Percentiles rank a stretch among this genome's conserved stretches.
Conservation (phyloP, 2,797 vertebrate species). For the Taenioides sp. region DNA sequence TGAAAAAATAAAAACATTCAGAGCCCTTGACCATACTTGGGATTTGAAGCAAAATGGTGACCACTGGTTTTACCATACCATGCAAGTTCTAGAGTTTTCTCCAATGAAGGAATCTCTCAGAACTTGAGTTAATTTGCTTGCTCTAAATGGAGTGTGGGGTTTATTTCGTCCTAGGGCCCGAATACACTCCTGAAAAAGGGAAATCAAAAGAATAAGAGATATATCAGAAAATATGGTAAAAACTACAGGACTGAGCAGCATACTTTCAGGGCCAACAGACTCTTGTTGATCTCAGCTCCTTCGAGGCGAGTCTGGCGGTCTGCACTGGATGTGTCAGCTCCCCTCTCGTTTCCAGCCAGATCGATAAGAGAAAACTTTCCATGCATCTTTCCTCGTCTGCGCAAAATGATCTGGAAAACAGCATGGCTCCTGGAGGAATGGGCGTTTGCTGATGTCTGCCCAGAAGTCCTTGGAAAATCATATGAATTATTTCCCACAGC, state of each 20-base stretch:
- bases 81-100: slow-evolving; percentile 97
- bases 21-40: too few species aligned
- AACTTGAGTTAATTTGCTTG: slow-evolving; percentile 98
- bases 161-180: slow-evolving; percentile 96
- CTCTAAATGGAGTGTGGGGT: slow-evolving; percentile 95
- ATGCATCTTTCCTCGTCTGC: slow-evolving; percentile 92
- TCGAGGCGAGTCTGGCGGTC: slow-evolving; percentile 95
- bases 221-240: neutral
- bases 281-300: slow-evolving; percentile 99
- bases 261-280: slow-evolving; percentile 97
- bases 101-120: slow-evolving; percentile 98
- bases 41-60: neutral
- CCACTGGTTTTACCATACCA: slow-evolving; percentile 77
- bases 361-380: slow-evolving; percentile 98
- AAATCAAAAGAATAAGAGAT: neutral
- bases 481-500: neutral
- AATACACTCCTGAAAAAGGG: slow-evolving; percentile 87
- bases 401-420: slow-evolving; percentile 96
- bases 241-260: slow-evolving; percentile 9
- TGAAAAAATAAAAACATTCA: slow-evolving; percentile 48
- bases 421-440: slow-evolving; percentile 98
- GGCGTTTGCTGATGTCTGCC: slow-evolving; percentile 96
- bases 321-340: slow-evolving; percentile 95
- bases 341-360: slow-evolving; percentile 95
- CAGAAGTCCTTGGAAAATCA: slow-evolving; percentile 85